Evolutionary conservation across 2,888 invertebrate genomes (phyloP).

Genomic region (Gerris lacustris): DNA sequence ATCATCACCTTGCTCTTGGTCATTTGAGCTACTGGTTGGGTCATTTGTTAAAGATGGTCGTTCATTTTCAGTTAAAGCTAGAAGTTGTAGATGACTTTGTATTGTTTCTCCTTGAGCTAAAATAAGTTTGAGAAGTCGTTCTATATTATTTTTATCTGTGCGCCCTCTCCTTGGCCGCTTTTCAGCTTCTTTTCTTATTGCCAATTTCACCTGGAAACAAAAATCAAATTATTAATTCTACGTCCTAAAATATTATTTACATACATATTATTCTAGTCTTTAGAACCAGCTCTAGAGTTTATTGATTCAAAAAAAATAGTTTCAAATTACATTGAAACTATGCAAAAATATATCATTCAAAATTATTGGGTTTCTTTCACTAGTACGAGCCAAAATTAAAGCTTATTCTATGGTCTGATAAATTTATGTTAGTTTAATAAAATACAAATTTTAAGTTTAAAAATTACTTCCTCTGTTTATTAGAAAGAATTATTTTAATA

Average conservation of each 20-base stretch:
- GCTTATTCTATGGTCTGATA: no score
- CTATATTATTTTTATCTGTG: constrained; percentile 36
- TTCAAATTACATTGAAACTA: no score
- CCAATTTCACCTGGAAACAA: background rate
- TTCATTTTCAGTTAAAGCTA: constrained; percentile 51
- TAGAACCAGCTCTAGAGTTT: constrained; percentile 51
- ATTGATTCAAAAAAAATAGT: no score
- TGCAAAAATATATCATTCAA: no score
- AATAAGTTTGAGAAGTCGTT: constrained; percentile 44
- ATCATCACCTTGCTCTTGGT: no score
- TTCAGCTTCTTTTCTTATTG: background rate
- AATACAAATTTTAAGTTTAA: no score
- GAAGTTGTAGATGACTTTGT: constrained; percentile 41
- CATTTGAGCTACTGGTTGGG: no score
- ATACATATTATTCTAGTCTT: constrained; percentile 44
- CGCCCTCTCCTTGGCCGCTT: background rate
- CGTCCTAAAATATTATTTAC: background rate
- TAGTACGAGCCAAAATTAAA: no score
- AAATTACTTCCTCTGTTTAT: no score
- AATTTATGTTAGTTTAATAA: no score
- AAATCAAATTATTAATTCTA: background rate
- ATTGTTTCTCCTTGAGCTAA: constrained; percentile 50
- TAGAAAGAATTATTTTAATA: no score
- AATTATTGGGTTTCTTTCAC: no score
- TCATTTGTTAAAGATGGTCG: constrained; percentile 46